Base-by-base conservation (phyloP, 1,140 invertebrate genomes). In the Eriosoma lanigerum region DNA sequence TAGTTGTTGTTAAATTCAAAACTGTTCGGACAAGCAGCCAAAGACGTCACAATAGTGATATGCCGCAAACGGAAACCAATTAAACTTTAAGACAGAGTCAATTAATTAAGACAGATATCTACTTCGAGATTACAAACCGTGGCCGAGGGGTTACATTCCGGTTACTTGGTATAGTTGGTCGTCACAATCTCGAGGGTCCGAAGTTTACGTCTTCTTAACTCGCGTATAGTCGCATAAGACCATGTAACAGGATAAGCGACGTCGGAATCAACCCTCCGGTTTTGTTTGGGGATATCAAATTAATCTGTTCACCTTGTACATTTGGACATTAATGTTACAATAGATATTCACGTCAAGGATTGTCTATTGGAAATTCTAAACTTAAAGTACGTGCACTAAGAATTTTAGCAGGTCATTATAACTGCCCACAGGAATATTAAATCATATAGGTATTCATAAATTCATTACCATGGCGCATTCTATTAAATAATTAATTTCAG, bases 21-120 rank as follows among this genome's bases (percentile, higher is more conserved):
- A 48, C 29, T 62, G 56, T 78, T 60, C 75, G 75, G 75, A 78
- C 75, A 62, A 78, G 75, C 32, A 62, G 54, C 68, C 15, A 52
- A 50, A 29, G 12, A 46, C 48, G 73, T 54, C 73, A 56, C 72
- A 54, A 38, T 38, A 54, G 72, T 21, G 75, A 52, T 13, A 29
- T 17, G 46, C 68, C 38, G 75, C 38, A 78, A 72, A 78, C 75
- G 75, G 56, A 78, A 72, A 78, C 75, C 75, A 78, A 78, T 78
- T 78, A 78, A 78, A 78, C 54, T 78, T 78, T 78, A 78, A 78
- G 75, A 78, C 75, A 78, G 56, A 38, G 44, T 56, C 75, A 78
- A 78, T 78, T 78, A 78, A 78, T 78, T 78, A 78, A 62, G 56
- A 32, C 75, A 21, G 75, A 78, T 62, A 62, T 78, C 56, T 56